These are phyloP conservation scores for Phylloscopus trochiloides DNA, from an alignment of 2,113 vertebrate genomes.

Conservation along the genomic window DNA sequence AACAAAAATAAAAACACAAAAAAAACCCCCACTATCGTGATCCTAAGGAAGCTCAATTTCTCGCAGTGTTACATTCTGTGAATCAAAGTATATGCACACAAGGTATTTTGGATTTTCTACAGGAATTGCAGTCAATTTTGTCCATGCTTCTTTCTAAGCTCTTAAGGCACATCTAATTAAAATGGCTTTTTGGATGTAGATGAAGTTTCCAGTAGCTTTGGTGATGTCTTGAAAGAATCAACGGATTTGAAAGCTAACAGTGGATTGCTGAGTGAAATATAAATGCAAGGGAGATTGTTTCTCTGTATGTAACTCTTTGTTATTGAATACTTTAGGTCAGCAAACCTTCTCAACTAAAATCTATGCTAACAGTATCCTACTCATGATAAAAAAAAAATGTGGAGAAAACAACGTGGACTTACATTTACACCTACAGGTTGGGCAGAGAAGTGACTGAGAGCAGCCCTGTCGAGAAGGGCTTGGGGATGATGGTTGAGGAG, in stretches of 20 bases:
- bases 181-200: not conserved
- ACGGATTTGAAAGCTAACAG: not conserved
- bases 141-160: not conserved
- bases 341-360: not conserved
- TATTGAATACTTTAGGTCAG: not conserved
- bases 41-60: not conserved
- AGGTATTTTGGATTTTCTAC: not conserved
- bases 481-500: not conserved
- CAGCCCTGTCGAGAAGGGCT: rapidly evolving
- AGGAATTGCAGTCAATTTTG: not conserved
- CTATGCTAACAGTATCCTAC: not conserved
- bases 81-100: not conserved
- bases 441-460: not conserved
- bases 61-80: not conserved
- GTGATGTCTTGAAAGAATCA: not conserved
- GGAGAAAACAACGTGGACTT: rapidly evolving
- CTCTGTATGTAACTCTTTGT: not conserved
- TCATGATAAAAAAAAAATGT: not conserved
- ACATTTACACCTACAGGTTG: not conserved
- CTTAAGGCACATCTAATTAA: not conserved
- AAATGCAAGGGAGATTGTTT: not conserved
- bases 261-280: not conserved
- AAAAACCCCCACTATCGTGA: not conserved
- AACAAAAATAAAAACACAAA: no score
- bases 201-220: not conserved